A percentile compares a stretch with the other conserved stretches of the same genome.
Conservation (phyloP, 23 tunicate genomes). For the Ascidia mentula region DNA sequence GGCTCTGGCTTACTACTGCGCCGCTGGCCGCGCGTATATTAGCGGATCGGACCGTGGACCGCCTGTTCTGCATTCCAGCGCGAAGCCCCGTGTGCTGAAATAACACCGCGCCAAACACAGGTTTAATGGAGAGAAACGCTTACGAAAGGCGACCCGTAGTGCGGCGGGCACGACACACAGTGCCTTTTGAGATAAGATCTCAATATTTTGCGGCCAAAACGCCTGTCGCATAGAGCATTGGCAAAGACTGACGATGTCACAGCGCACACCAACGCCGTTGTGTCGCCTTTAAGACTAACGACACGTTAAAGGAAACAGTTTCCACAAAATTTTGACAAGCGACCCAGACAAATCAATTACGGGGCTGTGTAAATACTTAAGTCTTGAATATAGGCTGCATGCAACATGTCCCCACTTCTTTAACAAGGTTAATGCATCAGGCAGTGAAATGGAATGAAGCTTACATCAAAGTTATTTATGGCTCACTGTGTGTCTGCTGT, state of each 20-base stretch:
- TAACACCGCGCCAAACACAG: not conserved
- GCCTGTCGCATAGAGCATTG: not conserved
- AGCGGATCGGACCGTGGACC: not conserved
- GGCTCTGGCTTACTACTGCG: constrained; percentile 5
- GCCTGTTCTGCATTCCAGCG: not conserved
- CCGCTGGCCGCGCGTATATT: not conserved
- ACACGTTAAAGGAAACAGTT: not conserved
- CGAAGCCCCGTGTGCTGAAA: not conserved
- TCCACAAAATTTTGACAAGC: not conserved
- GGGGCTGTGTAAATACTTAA: not conserved
- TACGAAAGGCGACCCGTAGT: not conserved
- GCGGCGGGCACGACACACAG: not conserved
- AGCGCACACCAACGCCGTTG: not conserved
- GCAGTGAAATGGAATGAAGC: not conserved
- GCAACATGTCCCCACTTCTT: not conserved
- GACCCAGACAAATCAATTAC: not conserved
- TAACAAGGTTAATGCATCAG: not conserved
- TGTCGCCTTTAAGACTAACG: not conserved
- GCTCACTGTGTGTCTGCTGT: not conserved
- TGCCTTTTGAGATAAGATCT: not conserved
- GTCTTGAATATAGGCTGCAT: not conserved
- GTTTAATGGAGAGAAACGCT: not conserved
- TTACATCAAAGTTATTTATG: not conserved
- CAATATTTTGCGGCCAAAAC: not conserved
- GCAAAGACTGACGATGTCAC: not conserved